phyloP scores from a whole-genome alignment of 1,140 invertebrate genomes.

The Drosophila lacertosa region DNA sequence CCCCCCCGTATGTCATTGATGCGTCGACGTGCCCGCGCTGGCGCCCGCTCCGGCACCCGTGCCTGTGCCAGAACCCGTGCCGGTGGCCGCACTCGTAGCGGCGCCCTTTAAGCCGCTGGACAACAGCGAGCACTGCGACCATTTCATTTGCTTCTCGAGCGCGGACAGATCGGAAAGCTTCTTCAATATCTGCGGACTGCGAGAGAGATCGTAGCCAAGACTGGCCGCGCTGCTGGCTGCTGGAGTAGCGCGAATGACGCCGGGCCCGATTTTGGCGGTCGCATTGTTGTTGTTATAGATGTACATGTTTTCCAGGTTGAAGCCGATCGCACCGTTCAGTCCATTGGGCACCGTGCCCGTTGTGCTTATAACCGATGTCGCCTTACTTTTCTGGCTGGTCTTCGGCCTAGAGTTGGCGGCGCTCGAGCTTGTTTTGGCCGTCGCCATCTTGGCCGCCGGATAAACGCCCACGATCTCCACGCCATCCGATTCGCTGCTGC shows the following conservation, averaged over 20 bases:
- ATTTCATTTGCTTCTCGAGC: conserved; percentile 59
- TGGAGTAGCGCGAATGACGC: conserved; percentile 18
- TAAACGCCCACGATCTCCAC: conserved; percentile 77
- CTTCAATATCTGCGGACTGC: conserved; percentile 50
- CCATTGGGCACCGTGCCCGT: conserved; percentile 24
- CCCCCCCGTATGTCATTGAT: conserved; percentile 70
- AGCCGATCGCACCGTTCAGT: conserved; percentile 49
- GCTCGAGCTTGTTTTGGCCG: no score
- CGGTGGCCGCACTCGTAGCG: background rate
- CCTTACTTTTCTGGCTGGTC: conserved; percentile 44
- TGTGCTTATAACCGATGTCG: conserved; percentile 16
- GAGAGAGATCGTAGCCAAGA: conserved; percentile 47
- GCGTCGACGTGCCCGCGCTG: conserved; percentile 30
- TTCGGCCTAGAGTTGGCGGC: conserved; percentile 31
- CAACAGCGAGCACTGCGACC: conserved; percentile 25
- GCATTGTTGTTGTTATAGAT: conserved; percentile 51
- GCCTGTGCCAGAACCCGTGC: conserved; percentile 18
- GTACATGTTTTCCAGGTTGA: conserved; percentile 55
- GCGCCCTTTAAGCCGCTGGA: conserved; percentile 28
- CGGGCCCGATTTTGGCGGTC: background rate
- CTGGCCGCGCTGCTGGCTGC: background rate
- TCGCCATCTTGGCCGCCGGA: conserved; percentile 52
- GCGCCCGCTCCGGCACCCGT: conserved; percentile 23
- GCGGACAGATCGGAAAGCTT: conserved; percentile 50
- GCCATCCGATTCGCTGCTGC: conserved; percentile 77